Conservation (phyloP, 2,113 vertebrate genomes). For the Otus sunia region DNA sequence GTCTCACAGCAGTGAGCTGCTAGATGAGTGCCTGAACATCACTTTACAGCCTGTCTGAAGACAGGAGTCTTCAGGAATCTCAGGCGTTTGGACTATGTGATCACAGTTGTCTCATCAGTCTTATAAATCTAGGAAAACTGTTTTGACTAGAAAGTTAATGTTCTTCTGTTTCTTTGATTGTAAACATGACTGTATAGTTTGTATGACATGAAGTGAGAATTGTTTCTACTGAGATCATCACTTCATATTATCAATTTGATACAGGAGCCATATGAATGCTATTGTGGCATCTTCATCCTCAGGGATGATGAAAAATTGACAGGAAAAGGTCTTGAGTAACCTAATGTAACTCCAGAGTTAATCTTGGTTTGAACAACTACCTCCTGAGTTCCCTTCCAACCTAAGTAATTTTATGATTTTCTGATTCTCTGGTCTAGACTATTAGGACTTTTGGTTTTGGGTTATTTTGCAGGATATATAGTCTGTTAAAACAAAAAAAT, state of each 20-base stretch:
- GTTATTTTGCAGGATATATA: not conserved
- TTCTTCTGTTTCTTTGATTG: not conserved
- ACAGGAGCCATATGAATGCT: not conserved
- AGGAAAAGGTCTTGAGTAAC: not conserved
- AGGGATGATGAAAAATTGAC: not conserved
- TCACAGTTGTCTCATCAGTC: not conserved
- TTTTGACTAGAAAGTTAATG: not conserved
- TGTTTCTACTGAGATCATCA: not conserved
- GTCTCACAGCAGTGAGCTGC: not conserved
- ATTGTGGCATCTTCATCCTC: not conserved
- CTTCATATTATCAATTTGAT: not conserved
- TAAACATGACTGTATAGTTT: not conserved
- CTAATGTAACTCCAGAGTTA: not conserved
- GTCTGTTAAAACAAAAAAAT: not conserved
- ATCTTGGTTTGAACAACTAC: not conserved
- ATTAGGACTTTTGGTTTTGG: not conserved
- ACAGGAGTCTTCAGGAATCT: not conserved
- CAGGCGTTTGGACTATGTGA: not conserved
- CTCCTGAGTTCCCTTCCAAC: not conserved
- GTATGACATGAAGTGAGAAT: not conserved
- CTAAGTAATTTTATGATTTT: not conserved
- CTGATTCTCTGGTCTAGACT: not conserved
- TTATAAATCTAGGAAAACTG: not conserved
- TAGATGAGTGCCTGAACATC: not conserved
- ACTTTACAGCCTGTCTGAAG: not conserved